These are phyloP conservation scores for Tolmerus cingulatus DNA, from an alignment of 2,888 invertebrate genomes.

Conservation along the genomic window DNA sequence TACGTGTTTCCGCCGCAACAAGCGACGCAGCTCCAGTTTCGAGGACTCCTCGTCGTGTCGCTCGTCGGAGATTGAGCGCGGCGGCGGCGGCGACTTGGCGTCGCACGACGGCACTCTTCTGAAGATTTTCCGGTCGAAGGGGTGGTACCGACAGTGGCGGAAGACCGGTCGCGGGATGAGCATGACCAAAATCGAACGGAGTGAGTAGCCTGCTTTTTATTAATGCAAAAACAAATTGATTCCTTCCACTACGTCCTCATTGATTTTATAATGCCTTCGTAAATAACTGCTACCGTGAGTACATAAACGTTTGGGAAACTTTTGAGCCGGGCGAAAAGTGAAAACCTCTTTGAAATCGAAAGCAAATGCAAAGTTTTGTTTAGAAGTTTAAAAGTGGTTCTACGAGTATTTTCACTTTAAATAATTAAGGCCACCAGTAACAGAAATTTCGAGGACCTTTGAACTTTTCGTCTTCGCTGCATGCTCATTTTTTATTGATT, in stretches of 20 bases:
- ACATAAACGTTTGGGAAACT: not conserved
- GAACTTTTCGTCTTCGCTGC: not conserved
- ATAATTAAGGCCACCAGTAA: not conserved
- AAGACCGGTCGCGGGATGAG: constrained; percentile 72
- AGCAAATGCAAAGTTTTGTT: not conserved
- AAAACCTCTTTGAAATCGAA: not conserved
- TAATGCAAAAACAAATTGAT: not conserved
- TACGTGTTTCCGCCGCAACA: constrained; percentile 60
- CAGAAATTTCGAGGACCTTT: not conserved
- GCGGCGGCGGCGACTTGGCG: constrained; percentile 51
- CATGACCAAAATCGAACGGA: constrained; percentile 80
- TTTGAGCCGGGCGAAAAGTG: not conserved
- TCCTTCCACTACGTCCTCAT: not conserved
- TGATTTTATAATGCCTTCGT: not conserved
- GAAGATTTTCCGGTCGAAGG: constrained; percentile 65
- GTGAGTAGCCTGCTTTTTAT: constrained; percentile 66
- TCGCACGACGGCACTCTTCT: constrained; percentile 57
- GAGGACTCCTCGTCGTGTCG: constrained; percentile 63
- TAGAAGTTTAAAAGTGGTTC: not conserved
- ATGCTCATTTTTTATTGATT: not conserved
- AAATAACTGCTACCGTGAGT: not conserved
- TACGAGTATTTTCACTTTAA: not conserved
- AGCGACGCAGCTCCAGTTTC: constrained; percentile 62
- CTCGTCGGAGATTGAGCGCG: constrained; percentile 63
- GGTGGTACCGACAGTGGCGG: constrained; percentile 73